Evolutionary conservation across 2,888 invertebrate genomes (phyloP).

Genomic region (Ametastegia equiseti): DNA sequence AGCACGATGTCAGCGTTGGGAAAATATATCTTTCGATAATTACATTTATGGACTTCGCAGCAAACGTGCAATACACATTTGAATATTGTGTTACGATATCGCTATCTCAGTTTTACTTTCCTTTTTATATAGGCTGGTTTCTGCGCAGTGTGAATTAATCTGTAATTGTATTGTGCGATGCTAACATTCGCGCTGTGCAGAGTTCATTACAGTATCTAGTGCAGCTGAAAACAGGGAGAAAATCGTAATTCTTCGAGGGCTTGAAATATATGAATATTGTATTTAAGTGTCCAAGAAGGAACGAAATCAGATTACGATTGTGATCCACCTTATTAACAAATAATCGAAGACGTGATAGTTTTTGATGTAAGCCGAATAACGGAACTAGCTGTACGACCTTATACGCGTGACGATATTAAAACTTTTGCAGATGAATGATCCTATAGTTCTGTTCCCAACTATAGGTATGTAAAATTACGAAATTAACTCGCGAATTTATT

Average conservation of each 20-base stretch:
- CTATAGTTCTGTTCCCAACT: neutral
- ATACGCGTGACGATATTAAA: too few species aligned
- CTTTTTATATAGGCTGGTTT: slow-evolving; percentile 7
- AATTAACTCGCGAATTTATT: neutral
- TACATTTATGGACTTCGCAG: neutral
- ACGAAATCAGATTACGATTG: slow-evolving; percentile 12
- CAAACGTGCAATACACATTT: too few species aligned
- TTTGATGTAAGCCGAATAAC: neutral
- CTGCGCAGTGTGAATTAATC: neutral
- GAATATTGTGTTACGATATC: too few species aligned
- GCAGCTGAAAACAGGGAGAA: neutral
- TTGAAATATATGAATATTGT: neutral
- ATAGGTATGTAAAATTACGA: neutral
- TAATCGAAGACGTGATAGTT: neutral
- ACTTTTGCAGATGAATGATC: neutral
- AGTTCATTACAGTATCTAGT: neutral
- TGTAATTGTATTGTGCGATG: neutral
- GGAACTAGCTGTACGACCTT: neutral
- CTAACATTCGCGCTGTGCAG: too few species aligned
- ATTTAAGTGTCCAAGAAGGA: neutral
- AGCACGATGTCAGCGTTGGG: neutral
- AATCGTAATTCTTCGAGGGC: neutral
- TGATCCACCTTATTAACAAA: neutral
- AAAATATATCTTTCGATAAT: neutral
- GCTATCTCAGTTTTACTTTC: slow-evolving; percentile 13